Base-by-base conservation (phyloP, 1,140 invertebrate genomes). In the Brachionus rubens region DNA sequence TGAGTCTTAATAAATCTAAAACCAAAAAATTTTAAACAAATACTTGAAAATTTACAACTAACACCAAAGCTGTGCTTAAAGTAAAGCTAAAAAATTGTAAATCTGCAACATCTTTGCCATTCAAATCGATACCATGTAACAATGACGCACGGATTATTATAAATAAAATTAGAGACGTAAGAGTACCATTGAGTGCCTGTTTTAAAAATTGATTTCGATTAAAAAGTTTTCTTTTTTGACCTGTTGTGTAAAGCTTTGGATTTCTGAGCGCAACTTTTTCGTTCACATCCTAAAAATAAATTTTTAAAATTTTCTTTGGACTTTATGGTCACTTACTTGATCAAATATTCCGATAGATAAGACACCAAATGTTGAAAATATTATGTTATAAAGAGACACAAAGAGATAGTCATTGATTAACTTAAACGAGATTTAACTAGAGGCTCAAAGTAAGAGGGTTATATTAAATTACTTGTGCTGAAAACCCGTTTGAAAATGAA, bases 401-500 rank as follows among this genome's bases (percentile, higher is more conserved):
- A 96, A 96, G 90, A 94, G 93, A 75, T 94, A 93, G 88, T 98
- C 95, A 85, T 95, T 97, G 78, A 98, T 90, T 80, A 94, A 96
- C 93, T 98, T 88, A 77, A 89, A 89, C 76, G 81, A 78, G 81
- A 76, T 33, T 56, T n/a, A n/a, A n/a, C n/a, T n/a, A n/a, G n/a
- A n/a, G n/a, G n/a, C n/a, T n/a, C n/a, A n/a, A n/a, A n/a, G n/a
- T n/a, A n/a, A n/a, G n/a, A n/a, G n/a, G n/a, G n/a, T 16, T 30
- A 7, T 72, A 12, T 26, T 12, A 6, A 68, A 59, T 67, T 84
- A 97, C 96, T 91, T 98, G 96, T 79, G 96, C 96, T 84, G 94
- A 96, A 84, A 98, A 99, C 82, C 96, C 96, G 85, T 94, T 98
- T 87, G 98, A 99, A 84, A 99, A 98, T 50, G 95, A 94, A 87